These are phyloP conservation scores for Pterophyllum scalare DNA, from an alignment of 2,113 vertebrate genomes.

Conservation along the genomic window DNA sequence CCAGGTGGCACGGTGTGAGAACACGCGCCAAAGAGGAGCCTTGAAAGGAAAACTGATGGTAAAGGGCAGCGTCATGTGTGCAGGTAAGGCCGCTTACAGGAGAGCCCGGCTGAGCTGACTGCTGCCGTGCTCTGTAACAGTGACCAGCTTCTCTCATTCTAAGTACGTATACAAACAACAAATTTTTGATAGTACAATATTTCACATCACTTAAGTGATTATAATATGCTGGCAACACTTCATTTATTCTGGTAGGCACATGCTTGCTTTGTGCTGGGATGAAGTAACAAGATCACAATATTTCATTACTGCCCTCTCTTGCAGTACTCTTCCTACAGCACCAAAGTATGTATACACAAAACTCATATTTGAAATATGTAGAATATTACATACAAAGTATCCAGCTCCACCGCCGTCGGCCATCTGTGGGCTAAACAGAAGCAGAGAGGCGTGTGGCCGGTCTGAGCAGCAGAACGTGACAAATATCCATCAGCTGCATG, in stretches of 20 bases:
- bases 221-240: no score
- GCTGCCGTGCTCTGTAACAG: no score
- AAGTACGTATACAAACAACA: no score
- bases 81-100: no score
- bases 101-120: no score
- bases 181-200: no score
- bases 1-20: neutral
- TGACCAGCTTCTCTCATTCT: no score
- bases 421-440: neutral
- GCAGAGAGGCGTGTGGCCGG: neutral
- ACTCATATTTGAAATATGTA: no score
- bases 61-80: neutral
- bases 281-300: neutral
- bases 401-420: neutral
- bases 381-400: neutral
- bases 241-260: no score
- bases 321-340: neutral
- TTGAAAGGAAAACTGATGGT: neutral
- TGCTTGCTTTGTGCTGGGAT: no score
- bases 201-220: no score
- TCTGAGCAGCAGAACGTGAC: neutral
- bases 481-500: neutral
- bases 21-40: neutral
- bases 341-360: neutral
- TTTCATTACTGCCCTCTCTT: neutral